Percentiles rank a stretch among this genome's conserved stretches.
Conservation (phyloP, 1,140 invertebrate genomes). For the Drosophila orena region DNA sequence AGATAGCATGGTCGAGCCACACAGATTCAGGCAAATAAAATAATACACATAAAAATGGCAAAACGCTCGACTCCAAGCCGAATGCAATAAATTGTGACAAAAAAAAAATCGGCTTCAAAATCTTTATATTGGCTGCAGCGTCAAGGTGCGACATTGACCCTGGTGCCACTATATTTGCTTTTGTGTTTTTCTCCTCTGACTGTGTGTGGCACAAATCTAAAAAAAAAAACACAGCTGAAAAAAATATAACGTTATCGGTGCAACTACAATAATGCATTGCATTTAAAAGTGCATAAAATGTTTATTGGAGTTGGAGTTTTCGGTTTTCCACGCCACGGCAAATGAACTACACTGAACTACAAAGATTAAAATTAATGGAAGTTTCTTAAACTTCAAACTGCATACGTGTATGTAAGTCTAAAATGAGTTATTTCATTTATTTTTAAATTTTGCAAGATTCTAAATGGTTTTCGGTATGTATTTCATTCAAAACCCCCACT, state of each 20-base stretch:
- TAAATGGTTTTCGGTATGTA: too few species aligned
- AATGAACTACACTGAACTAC: slow-evolving; percentile 58
- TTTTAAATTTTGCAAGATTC: too few species aligned
- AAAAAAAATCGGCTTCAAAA: slow-evolving; percentile 45
- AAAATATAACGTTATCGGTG: slow-evolving; percentile 53
- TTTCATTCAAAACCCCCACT: too few species aligned
- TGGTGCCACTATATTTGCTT: slow-evolving; percentile 36
- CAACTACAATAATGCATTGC: slow-evolving; percentile 64
- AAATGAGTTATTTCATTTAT: too few species aligned
- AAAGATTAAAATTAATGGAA: neutral
- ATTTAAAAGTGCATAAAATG: slow-evolving; percentile 80
- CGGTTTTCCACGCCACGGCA: slow-evolving; percentile 42
- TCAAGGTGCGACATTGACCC: slow-evolving; percentile 81
- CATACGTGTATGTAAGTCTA: too few species aligned
- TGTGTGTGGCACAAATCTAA: slow-evolving; percentile 69
- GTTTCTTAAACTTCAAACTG: too few species aligned
- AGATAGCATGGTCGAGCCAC: slow-evolving; percentile 69
- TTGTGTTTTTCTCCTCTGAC: slow-evolving; percentile 15
- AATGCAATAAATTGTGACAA: slow-evolving; percentile 80
- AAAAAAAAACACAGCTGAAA: slow-evolving; percentile 22
- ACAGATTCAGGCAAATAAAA: slow-evolving; percentile 48
- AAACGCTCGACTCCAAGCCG: slow-evolving; percentile 35
- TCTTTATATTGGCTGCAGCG: slow-evolving; percentile 61
- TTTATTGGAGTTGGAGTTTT: slow-evolving; percentile 61
- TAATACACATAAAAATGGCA: slow-evolving; percentile 32